Percentiles rank a stretch among this genome's conserved stretches.
These are phyloP conservation scores for Agapostemon virescens DNA, from an alignment of 2,888 invertebrate species.

Conservation along the genomic window DNA sequence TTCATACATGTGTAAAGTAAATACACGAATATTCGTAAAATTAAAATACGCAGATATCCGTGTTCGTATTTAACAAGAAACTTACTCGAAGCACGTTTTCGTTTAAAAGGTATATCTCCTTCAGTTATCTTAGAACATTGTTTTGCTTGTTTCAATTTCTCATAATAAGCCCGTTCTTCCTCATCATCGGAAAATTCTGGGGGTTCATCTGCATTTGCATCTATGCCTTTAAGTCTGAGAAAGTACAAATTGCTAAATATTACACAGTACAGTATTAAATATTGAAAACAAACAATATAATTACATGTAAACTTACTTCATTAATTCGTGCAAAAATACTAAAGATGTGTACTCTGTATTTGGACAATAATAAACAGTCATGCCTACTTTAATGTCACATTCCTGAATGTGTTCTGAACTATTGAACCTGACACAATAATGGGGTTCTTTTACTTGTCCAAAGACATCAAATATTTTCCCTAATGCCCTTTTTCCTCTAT, in stretches of 20 bases:
- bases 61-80: slow-evolving; percentile 1
- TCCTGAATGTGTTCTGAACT: slow-evolving; percentile 87
- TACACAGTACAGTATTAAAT: not conserved
- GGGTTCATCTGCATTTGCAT: slow-evolving; percentile 94
- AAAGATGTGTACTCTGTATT: slow-evolving; percentile 88
- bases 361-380: slow-evolving; percentile 92
- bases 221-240: slow-evolving; percentile 89
- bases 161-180: slow-evolving; percentile 84
- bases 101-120: slow-evolving; percentile 59
- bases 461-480: slow-evolving; percentile 95
- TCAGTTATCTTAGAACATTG: slow-evolving; percentile 57
- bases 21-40: no score
- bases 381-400: slow-evolving; percentile 85
- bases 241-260: slow-evolving; percentile 18
- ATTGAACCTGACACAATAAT: slow-evolving; percentile 96
- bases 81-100: slow-evolving; percentile 59
- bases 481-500: slow-evolving; percentile 88
- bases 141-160: slow-evolving; percentile 63
- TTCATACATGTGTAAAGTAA: no score
- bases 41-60: no score
- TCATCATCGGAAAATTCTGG: slow-evolving; percentile 97
- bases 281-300: not conserved
- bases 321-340: slow-evolving; percentile 88
- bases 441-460: slow-evolving; percentile 91
- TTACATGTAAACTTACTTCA: slow-evolving; percentile 82